These are phyloP conservation scores for Labeo calbasu DNA, from an alignment of 2,797 vertebrate genomes.

Conservation along the genomic window DNA sequence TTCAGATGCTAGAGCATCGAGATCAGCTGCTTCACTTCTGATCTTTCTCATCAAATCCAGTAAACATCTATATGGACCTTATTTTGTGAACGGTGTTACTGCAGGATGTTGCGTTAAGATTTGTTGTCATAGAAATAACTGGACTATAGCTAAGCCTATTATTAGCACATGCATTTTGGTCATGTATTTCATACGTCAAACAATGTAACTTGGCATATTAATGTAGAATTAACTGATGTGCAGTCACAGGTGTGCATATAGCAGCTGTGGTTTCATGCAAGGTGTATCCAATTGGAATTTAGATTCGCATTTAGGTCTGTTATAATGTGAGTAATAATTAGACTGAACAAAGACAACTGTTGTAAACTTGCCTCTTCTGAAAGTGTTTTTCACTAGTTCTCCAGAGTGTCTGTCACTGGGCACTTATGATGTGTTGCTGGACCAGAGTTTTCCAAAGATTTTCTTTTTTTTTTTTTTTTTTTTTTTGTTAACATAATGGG, in stretches of 20 bases:
- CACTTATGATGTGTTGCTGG: neutral
- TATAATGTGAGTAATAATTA: slow-evolving; percentile 11
- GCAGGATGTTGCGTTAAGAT: neutral
- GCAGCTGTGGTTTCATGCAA: neutral
- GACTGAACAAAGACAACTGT: slow-evolving; percentile 24
- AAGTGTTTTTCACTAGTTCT: neutral
- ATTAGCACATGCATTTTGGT: neutral
- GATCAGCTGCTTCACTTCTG: neutral
- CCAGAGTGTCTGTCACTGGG: neutral
- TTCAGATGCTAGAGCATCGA: neutral
- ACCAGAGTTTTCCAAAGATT: neutral
- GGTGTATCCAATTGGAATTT: neutral
- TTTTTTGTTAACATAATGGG: neutral
- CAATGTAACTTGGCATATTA: neutral
- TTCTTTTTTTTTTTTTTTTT: neutral
- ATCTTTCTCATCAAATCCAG: neutral
- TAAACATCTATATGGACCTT: neutral
- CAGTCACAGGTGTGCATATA: neutral
- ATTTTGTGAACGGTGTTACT: neutral
- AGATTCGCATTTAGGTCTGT: neutral
- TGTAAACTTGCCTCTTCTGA: slow-evolving; percentile 10
- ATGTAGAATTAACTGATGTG: neutral
- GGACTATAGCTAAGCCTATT: neutral
- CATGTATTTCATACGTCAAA: neutral
- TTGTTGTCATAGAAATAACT: neutral